phyloP scores from a whole-genome alignment of 2,888 invertebrate genomes.

The Microdon myrmicae region DNA sequence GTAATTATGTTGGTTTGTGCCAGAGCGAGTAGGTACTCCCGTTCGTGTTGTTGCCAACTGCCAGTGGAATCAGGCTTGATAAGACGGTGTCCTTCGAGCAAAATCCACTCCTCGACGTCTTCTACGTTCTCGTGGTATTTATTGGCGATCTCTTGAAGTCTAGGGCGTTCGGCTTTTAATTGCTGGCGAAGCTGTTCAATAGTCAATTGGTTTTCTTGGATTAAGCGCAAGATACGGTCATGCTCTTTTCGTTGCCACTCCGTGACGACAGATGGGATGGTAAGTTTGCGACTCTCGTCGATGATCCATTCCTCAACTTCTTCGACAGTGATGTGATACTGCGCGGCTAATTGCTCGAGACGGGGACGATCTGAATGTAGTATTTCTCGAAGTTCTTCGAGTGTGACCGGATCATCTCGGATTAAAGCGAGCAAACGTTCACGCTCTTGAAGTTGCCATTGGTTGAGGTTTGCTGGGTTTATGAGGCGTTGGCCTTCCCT shows the following conservation, averaged over 20 bases:
- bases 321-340: slow-evolving; percentile 61
- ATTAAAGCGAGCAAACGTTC: slow-evolving; percentile 59
- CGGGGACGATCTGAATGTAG: slow-evolving; percentile 58
- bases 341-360: slow-evolving; percentile 57
- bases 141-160: slow-evolving; percentile 54
- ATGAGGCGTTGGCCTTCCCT: slow-evolving; percentile 58
- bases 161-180: slow-evolving; percentile 56
- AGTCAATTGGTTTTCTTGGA: slow-evolving; percentile 57
- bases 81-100: slow-evolving; percentile 23
- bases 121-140: slow-evolving; percentile 59
- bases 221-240: slow-evolving; percentile 55
- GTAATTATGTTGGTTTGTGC: slow-evolving; percentile 56
- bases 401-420: slow-evolving; percentile 56
- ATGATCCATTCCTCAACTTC: slow-evolving; percentile 63
- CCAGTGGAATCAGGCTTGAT: slow-evolving; percentile 15
- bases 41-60: slow-evolving; percentile 58
- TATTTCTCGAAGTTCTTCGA: slow-evolving; percentile 58
- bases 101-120: slow-evolving; percentile 59
- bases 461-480: slow-evolving; percentile 57
- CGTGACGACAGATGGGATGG: slow-evolving; percentile 51
- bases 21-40: slow-evolving; percentile 55
- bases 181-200: slow-evolving; percentile 60
- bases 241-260: slow-evolving; percentile 56
- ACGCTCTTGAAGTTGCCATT: slow-evolving; percentile 61
- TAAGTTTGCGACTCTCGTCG: slow-evolving; percentile 56